Base-by-base conservation (phyloP, 2,797 vertebrate genomes). In the Nasua narica region DNA sequence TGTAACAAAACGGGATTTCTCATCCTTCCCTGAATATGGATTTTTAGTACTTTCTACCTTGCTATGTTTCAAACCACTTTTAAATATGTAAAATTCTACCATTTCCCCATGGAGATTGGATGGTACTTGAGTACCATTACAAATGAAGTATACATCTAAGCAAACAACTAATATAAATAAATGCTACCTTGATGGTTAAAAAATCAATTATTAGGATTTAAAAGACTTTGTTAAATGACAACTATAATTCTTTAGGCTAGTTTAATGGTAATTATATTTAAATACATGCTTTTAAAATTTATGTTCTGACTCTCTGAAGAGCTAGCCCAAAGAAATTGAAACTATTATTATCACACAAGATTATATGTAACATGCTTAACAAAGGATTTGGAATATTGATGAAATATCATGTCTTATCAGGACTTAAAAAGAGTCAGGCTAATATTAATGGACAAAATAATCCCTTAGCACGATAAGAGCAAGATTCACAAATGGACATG, bases 301-400 rank as follows among this genome's bases (percentile, higher is more conserved):
- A 60, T 58, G 7, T 85, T 82, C 37, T 91, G 27, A 56, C 27
- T 90, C 13, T 93, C 78, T 79, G 69, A 86, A 86, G 0, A 82
- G 13, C 12, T 92, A 90, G 12, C n/a, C 67, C 13, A 27, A 84
- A 60, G 32, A 84, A 76, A 76, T 92, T 56, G 69, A 79, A 91
- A 88, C 15, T 69, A 5, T 91, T 87, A 46, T 72, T 81, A 83
- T 92, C 48, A 78, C 16, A 83, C 40, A 88, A 88, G 12, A 52
- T 92, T 72, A n/a, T 40, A 74, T 62, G 16, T 72, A 37, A 76
- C 83, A 86, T 50, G 35, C 82, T 50, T 90, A 94, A 83, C 40
- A 74, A 91, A 83, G 18, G 13, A 58, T 76, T 97, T 95, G 25
- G 23, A 58, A 65, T 90, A 65, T 82, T 95, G 60, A 83, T 92